Conservation (phyloP, 2,113 vertebrate genomes). For the Sylvia atricapilla region DNA sequence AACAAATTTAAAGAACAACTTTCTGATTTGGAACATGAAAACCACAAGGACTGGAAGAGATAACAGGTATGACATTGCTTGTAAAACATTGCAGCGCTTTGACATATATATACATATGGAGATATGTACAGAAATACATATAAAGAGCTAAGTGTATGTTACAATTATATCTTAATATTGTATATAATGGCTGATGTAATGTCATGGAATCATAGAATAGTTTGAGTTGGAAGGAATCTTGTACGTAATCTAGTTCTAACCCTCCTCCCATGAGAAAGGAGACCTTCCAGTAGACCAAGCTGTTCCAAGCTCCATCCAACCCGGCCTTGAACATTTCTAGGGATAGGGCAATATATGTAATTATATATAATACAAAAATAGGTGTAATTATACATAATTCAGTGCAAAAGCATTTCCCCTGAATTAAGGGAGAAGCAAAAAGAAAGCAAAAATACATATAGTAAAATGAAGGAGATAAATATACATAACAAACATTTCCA, state of each 20-base stretch:
- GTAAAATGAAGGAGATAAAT: not conserved
- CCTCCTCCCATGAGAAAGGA: not conserved
- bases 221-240: not conserved
- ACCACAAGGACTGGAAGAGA: not conserved
- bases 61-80: accelerated
- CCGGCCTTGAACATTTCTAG: not conserved
- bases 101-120: not conserved
- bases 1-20: not conserved
- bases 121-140: not conserved
- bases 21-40: not conserved
- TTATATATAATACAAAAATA: not conserved
- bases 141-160: not conserved
- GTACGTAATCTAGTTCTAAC: not conserved
- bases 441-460: accelerated
- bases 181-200: not conserved
- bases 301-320: not conserved
- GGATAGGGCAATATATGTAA: not conserved
- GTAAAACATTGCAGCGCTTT: not conserved
- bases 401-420: not conserved
- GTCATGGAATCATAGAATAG: not conserved
- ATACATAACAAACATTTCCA: not conserved
- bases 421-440: not conserved
- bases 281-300: not conserved
- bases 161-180: not conserved
- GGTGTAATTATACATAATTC: not conserved